A percentile compares a stretch with the other conserved stretches of the same genome.
phyloP scores from a whole-genome alignment of 2,888 invertebrate species.

The Diabrotica balteata region DNA sequence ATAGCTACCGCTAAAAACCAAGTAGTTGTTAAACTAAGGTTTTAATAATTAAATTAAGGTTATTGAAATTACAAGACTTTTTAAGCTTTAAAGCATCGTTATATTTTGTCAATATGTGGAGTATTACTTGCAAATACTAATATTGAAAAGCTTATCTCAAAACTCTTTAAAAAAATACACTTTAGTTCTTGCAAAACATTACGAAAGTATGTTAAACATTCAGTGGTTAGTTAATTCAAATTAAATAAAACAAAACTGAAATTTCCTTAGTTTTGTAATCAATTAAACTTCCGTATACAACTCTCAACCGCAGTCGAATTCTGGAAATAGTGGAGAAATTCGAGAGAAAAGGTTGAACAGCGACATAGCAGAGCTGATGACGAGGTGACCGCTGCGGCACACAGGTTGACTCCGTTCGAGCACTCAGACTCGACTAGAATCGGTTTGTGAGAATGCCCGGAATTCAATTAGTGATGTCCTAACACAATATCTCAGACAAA shows the following conservation, averaged over 20 bases:
- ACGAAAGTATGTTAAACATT: too few species aligned
- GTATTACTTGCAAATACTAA: too few species aligned
- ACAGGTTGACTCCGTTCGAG: slow-evolving; percentile 26
- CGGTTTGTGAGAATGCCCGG: slow-evolving; percentile 48
- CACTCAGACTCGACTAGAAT: slow-evolving; percentile 24
- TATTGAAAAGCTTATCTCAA: too few species aligned
- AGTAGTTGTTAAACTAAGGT: too few species aligned
- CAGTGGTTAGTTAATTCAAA: not conserved
- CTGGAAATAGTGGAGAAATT: not conserved
- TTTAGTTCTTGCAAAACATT: too few species aligned
- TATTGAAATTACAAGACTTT: too few species aligned
- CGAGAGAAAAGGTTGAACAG: slow-evolving; percentile 8
- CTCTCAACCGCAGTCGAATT: slow-evolving; percentile 6
- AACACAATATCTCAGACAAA: slow-evolving; percentile 43
- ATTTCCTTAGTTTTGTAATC: slow-evolving; percentile 1
- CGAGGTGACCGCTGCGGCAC: slow-evolving; percentile 32
- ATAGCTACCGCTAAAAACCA: too few species aligned
- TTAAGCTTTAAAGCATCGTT: too few species aligned
- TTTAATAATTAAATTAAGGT: too few species aligned
- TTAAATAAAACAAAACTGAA: not conserved
- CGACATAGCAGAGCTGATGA: slow-evolving; percentile 21
- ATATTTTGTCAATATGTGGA: too few species aligned
- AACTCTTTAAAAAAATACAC: too few species aligned
- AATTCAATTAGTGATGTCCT: slow-evolving; percentile 54
- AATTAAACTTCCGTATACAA: slow-evolving; percentile 6